Conservation (phyloP, 2,888 invertebrate species). For the Drosophila ochracea region DNA sequence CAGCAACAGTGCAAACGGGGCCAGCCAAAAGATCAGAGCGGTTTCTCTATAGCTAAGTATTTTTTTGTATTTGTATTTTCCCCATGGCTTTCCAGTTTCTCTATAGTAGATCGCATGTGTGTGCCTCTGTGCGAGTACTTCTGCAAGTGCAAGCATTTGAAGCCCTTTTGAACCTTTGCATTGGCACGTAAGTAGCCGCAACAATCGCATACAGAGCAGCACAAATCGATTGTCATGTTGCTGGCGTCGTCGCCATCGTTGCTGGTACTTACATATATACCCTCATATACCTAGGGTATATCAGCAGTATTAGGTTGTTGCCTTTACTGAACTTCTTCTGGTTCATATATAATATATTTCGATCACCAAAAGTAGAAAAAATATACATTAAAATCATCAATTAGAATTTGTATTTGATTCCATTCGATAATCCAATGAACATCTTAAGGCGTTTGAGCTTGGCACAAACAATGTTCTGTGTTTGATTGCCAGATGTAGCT, state of each 20-base stretch:
- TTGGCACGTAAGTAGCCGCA: slow-evolving; percentile 74
- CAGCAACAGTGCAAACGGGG: slow-evolving; percentile 62
- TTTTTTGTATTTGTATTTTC: slow-evolving; percentile 12
- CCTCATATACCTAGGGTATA: slow-evolving; percentile 18
- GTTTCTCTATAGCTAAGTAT: slow-evolving; percentile 38
- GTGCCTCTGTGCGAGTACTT: slow-evolving; percentile 14
- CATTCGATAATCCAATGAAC: neutral
- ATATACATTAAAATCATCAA: neutral
- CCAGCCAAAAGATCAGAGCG: slow-evolving; percentile 73
- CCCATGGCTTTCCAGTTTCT: slow-evolving; percentile 25
- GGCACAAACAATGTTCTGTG: neutral
- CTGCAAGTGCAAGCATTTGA: slow-evolving; percentile 49
- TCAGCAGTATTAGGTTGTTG: neutral
- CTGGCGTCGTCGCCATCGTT: slow-evolving; percentile 45
- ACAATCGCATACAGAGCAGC: slow-evolving; percentile 71
- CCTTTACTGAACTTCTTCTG: neutral
- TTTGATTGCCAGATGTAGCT: slow-evolving; percentile 28
- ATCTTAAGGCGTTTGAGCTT: neutral
- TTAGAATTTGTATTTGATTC: neutral
- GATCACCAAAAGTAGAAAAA: neutral
- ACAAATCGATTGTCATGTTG: slow-evolving; percentile 78
- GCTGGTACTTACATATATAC: slow-evolving; percentile 37
- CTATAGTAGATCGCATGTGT: slow-evolving; percentile 29
- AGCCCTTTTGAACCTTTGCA: slow-evolving; percentile 77
- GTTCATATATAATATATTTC: neutral